Evolutionary conservation across 2,797 vertebrate genomes (phyloP).

Genomic region (Platalea minor): DNA sequence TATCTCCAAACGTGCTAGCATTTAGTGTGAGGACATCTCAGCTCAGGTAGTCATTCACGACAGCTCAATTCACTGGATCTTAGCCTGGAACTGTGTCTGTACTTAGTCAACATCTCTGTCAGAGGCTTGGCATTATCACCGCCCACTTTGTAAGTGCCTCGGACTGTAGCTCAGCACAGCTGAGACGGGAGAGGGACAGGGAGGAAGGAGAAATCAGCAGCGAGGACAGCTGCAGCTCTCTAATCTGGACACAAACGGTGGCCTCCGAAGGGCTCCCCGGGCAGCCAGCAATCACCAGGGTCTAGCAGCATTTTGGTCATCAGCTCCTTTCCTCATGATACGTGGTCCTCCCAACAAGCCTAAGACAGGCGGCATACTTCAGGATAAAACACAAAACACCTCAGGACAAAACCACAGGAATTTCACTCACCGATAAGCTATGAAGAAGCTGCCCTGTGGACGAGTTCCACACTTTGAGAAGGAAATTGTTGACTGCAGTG

Average conservation of each 20-base stretch:
- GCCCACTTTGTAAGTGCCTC: background rate
- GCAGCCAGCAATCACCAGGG: background rate
- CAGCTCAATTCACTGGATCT: background rate
- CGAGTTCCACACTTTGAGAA: conserved; percentile 96
- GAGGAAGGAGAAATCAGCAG: background rate
- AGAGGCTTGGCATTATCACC: background rate
- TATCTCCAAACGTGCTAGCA: background rate
- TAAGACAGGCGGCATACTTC: no score
- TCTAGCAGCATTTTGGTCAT: background rate
- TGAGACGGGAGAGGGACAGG: background rate
- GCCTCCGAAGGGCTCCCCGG: background rate
- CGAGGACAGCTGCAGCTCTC: background rate
- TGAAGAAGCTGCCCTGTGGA: conserved; percentile 91
- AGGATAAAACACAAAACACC: background rate
- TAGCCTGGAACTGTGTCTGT: background rate
- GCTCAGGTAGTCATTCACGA: background rate
- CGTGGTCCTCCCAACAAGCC: background rate
- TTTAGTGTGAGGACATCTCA: background rate
- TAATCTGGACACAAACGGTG: background rate
- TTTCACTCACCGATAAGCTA: conserved; percentile 86
- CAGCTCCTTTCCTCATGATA: background rate
- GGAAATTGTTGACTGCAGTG: conserved; percentile 95
- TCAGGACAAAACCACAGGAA: no score
- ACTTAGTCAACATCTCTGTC: background rate
- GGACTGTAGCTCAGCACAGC: background rate